These are phyloP conservation scores for Rhea pennata DNA, from an alignment of 2,113 vertebrate genomes.

Conservation along the genomic window DNA sequence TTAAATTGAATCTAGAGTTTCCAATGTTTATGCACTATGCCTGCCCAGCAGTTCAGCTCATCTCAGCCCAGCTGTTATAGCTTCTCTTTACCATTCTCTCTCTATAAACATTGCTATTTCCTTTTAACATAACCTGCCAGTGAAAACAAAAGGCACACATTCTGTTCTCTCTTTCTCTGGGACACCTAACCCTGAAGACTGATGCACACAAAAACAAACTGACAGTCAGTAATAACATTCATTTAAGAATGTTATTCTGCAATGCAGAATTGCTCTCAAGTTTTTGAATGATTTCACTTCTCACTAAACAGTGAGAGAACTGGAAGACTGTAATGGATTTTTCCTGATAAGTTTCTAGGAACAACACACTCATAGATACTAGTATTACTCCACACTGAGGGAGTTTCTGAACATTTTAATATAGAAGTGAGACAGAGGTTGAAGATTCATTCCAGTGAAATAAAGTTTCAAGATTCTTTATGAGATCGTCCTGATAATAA, in stretches of 20 bases:
- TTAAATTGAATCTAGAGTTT: slow-evolving; percentile 27
- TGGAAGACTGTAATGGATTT: not conserved
- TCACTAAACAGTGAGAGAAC: not conserved
- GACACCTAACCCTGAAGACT: not conserved
- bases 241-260: not conserved
- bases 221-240: not conserved
- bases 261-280: not conserved
- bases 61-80: not conserved
- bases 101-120: not conserved
- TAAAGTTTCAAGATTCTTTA: not conserved
- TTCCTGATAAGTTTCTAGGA: slow-evolving; percentile 8
- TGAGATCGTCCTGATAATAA: not conserved
- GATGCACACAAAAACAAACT: not conserved
- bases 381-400: not conserved
- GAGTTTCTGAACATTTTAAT: not conserved
- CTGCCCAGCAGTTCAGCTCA: not conserved
- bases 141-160: not conserved
- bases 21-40: not conserved
- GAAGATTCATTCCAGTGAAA: not conserved
- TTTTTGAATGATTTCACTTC: not conserved
- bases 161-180: not conserved
- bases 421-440: not conserved
- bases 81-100: not conserved
- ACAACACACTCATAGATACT: not conserved
- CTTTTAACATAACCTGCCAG: not conserved